phyloP scores from a whole-genome alignment of 2,113 vertebrate species.

The Addax nasomaculatus region DNA sequence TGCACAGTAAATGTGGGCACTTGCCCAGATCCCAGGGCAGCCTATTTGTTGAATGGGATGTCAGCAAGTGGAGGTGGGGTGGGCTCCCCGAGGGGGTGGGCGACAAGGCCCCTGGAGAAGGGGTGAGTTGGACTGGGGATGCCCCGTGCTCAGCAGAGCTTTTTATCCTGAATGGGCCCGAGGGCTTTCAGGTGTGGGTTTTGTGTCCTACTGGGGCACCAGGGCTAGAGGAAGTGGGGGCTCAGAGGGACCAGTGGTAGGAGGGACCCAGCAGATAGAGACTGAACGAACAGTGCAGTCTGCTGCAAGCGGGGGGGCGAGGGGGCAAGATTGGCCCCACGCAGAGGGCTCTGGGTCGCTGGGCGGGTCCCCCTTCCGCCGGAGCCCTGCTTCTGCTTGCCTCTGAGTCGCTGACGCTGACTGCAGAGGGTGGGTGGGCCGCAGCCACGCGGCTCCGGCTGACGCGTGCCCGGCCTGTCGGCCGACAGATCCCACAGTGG shows the following conservation, averaged over 20 bases:
- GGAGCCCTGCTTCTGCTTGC: background rate
- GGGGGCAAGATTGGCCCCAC: background rate
- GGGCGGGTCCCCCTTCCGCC: background rate
- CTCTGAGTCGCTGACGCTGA: background rate
- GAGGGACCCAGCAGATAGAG: background rate
- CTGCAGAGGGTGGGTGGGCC: background rate
- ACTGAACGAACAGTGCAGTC: background rate
- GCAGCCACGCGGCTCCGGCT: background rate
- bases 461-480: conserved; percentile 81
- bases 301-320: background rate
- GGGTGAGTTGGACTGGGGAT: background rate
- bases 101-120: background rate
- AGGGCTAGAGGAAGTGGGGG: too few relatives aligned
- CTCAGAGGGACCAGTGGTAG: background rate
- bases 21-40: fast-evolving
- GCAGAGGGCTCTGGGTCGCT: background rate
- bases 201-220: background rate
- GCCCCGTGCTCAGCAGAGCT: fast-evolving
- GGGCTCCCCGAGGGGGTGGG: background rate
- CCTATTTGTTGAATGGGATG: background rate
- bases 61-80: background rate
- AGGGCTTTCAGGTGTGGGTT: background rate
- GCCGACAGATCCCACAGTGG: conserved; percentile 95
- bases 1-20: background rate
- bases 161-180: background rate